phyloP scores from a whole-genome alignment of 2,113 vertebrate genomes.

The Coptodon rendalli region DNA sequence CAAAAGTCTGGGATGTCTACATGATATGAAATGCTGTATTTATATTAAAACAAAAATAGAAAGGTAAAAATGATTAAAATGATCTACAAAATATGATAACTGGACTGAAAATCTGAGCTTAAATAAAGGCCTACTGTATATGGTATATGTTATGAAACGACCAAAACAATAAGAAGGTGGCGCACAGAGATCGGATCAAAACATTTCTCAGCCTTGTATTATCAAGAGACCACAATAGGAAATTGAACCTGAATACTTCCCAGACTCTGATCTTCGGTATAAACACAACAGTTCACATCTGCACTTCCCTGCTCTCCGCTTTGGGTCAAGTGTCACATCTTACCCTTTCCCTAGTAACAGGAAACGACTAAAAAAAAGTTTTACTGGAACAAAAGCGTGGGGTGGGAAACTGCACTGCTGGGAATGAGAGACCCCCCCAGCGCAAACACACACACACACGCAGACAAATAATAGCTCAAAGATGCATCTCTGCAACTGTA shows the following conservation, averaged over 20 bases:
- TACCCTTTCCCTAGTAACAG: neutral
- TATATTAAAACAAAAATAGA: neutral
- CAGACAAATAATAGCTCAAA: neutral
- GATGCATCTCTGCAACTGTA: neutral
- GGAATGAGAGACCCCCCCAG: neutral
- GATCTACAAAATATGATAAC: neutral
- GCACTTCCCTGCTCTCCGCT: neutral
- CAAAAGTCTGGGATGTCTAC: neutral
- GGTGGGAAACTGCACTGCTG: neutral
- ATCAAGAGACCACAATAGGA: neutral
- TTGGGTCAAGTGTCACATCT: neutral
- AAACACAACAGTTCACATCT: neutral
- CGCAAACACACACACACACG: neutral
- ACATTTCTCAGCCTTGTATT: neutral
- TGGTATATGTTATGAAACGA: neutral
- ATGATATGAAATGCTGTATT: neutral
- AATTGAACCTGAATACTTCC: neutral
- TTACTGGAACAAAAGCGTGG: neutral
- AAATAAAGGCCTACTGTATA: neutral
- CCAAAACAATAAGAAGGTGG: neutral
- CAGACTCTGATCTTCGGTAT: neutral
- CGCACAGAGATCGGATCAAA: neutral
- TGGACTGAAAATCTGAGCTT: neutral
- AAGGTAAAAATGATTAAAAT: neutral
- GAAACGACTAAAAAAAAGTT: constrained; percentile 23